Base-by-base conservation (phyloP, 1,140 invertebrate species). In the Drosophila kikkawai region DNA sequence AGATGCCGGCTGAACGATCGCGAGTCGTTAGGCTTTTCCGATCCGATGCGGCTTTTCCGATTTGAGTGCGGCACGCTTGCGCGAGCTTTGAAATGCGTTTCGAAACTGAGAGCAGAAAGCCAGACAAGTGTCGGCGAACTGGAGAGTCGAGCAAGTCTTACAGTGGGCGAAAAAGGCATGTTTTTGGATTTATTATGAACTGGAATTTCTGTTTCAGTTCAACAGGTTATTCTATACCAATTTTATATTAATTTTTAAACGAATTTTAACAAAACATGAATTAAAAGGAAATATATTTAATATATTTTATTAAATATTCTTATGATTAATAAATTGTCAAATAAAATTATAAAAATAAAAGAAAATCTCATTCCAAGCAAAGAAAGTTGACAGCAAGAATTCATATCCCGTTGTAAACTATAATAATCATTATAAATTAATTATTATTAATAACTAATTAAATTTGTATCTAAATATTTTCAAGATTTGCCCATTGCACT, bases 91-190 rank as follows among this genome's bases (percentile, higher is more conserved):
- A 90, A 61, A 55, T 78, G 56, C 71, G 64, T 67, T 85, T 82
- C 70, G 57, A 76, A 77, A 90, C 75, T 90, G 79, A 85, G 69
- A 60, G 73, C 48, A 76, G 39, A 83, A 84, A 90, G 78, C 85
- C 85, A 84, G 78, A 82, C 70, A 88, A 84, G 85, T 88, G 85
- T 73, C 61, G 44, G 51, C 22, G 58, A 19, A 26, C 7, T 19
- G 7, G 12, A 77, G 70, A 68, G 37, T 44, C 45, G 55, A 1
- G 39, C 56, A 50, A 19, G 66, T 70, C 67, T 70, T 48, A 56
- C 53, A 22, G 53, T 56, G 53, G 53, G 51, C 34, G n/a, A 11
- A 22, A 5, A 19, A 19, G 0, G 0, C 0, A 12, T 2, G 7
- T 53, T 22, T 2, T 6, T 15, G 7, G 12, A 36, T 15, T 22